Evolutionary conservation across 2,113 vertebrate genomes (phyloP).

Genomic region (Eretmochelys imbricata): DNA sequence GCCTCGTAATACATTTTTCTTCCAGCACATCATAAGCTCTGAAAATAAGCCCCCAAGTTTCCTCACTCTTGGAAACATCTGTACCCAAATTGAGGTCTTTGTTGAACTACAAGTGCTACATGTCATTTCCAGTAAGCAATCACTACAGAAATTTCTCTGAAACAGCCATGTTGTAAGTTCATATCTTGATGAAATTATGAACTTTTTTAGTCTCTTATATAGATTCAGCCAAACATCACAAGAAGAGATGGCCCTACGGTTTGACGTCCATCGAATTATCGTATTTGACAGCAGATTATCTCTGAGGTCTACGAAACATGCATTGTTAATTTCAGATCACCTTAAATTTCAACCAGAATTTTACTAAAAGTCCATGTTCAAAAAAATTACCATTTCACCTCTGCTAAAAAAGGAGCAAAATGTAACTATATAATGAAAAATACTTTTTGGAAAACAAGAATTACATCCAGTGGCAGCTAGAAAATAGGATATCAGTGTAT

Average conservation of each 20-base stretch:
- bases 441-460: accelerated
- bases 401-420: background rate
- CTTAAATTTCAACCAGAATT: background rate
- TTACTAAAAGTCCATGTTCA: background rate
- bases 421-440: background rate
- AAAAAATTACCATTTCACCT: background rate
- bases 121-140: background rate
- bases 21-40: background rate
- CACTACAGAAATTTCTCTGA: background rate
- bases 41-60: background rate
- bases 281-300: accelerated
- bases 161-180: background rate
- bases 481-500: background rate
- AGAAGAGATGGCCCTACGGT: background rate
- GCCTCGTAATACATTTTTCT: background rate
- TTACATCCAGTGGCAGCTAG: background rate
- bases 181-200: background rate
- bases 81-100: background rate
- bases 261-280: background rate
- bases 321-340: accelerated
- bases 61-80: background rate
- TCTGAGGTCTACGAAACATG: background rate
- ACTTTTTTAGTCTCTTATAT: background rate
- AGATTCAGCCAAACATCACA: accelerated
- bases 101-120: background rate